Conservation (phyloP, 2,888 invertebrate genomes). For the Andricus quercusramuli region DNA sequence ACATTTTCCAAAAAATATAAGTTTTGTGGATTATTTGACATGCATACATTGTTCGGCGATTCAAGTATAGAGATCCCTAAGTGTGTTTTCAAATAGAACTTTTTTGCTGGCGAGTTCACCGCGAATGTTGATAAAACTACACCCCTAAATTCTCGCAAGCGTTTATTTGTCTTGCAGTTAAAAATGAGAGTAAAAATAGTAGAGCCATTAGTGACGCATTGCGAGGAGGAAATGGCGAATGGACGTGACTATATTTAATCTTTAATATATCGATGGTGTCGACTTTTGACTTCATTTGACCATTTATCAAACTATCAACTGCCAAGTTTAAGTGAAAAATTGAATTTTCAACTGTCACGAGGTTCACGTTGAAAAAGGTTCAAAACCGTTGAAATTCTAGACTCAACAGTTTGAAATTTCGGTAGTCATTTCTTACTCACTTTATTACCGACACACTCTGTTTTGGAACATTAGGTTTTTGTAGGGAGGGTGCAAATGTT, state of each 20-base stretch:
- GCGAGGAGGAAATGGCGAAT: slow-evolving; percentile 29
- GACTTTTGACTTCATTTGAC: slow-evolving; percentile 35
- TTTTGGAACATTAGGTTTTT: slow-evolving; percentile 2
- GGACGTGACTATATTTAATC: slow-evolving; percentile 41
- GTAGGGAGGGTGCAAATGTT: not conserved
- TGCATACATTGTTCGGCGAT: not conserved
- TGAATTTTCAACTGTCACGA: not conserved
- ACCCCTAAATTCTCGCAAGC: slow-evolving; percentile 30
- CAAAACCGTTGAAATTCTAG: not conserved
- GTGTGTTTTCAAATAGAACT: slow-evolving; percentile 12
- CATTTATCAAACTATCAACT: slow-evolving; percentile 18
- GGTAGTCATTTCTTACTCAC: not conserved
- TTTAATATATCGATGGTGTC: slow-evolving; percentile 32
- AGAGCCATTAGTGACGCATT: slow-evolving; percentile 39
- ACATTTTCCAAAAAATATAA: not conserved
- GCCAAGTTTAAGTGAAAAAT: not conserved
- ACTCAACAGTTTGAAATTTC: not conserved
- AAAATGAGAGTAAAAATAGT: slow-evolving; percentile 40
- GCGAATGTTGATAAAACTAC: slow-evolving; percentile 27
- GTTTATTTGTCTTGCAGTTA: slow-evolving; percentile 40
- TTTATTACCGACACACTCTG: not conserved
- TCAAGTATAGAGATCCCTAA: not conserved
- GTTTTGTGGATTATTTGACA: not conserved
- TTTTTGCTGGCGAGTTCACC: not conserved
- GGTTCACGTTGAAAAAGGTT: not conserved